Evolutionary conservation across 2,888 invertebrate genomes (phyloP).

Genomic region (Aquatica leii): DNA sequence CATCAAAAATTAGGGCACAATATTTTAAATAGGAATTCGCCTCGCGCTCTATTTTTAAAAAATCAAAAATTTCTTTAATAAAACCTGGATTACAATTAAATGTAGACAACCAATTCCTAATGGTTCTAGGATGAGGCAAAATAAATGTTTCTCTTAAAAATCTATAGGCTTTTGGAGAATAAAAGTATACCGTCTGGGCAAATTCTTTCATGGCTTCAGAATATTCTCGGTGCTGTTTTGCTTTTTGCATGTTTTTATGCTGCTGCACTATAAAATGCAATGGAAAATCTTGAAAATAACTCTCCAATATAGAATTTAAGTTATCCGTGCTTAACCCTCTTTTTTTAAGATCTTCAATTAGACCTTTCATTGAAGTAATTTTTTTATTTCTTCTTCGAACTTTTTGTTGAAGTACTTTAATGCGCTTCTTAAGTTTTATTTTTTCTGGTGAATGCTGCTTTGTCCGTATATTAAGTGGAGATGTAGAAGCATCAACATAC

Average conservation of each 20-base stretch:
- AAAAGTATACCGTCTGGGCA: neutral
- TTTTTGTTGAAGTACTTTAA: conserved; percentile 22
- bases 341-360: conserved; percentile 15
- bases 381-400: conserved; percentile 19
- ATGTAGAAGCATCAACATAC: too few species aligned
- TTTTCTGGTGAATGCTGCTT: neutral
- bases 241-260: neutral
- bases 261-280: neutral
- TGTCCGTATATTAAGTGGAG: neutral
- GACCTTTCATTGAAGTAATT: conserved; percentile 17
- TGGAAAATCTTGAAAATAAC: conserved; percentile 9
- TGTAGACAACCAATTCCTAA: conserved; percentile 20
- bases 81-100: conserved; percentile 19
- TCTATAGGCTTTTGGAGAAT: neutral
- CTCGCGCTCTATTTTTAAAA: conserved; percentile 14
- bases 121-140: conserved; percentile 2
- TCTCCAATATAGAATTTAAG: neutral
- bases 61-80: conserved; percentile 17
- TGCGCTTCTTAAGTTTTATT: neutral
- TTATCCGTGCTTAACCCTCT: conserved; percentile 5
- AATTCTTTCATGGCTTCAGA: neutral
- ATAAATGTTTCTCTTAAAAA: neutral
- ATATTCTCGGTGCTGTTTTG: neutral
- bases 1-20: neutral
- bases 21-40: neutral